Evolutionary conservation across 1,140 invertebrate species (phyloP), one percentile per base, ranked within the genome.

Genomic region (Cylas formicarius): DNA sequence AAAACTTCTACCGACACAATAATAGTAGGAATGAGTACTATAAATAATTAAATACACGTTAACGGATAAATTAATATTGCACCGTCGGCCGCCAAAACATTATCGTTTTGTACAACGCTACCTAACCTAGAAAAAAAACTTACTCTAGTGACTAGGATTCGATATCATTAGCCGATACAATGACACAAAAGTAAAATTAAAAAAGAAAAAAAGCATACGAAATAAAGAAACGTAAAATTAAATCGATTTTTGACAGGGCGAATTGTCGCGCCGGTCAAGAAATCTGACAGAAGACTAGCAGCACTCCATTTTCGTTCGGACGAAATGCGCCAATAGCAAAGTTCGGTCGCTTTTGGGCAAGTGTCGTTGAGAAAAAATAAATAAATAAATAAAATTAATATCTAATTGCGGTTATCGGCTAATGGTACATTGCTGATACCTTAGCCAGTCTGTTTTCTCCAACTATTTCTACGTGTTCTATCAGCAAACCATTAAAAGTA

Each of bases 361-460:
- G n/a, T n/a, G n/a, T n/a, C n/a, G n/a, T n/a, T n/a, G n/a, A n/a
- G n/a, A n/a, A n/a, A n/a, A n/a, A n/a, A n/a, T n/a, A n/a, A n/a
- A n/a, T n/a, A n/a, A n/a, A n/a, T n/a, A n/a, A n/a, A n/a, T n/a
- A n/a, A n/a, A n/a, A n/a, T n/a, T n/a, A n/a, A n/a, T n/a, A n/a
- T n/a, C n/a, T n/a, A n/a, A n/a, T n/a, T n/a, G n/a, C 22, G 31
- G 40, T 41, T 61, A 63, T 62, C 61, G 60, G 61, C 61, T 60
- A 63, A 63, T 58, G 60, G 48, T 60, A 63, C 53, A 26, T 50
- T 24, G 18, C 21, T 9, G 14, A 16, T 36, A 36, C 32, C 46
- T 18, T 31, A 13, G 24, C 16, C 11, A n/a, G n/a, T n/a, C n/a
- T n/a, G n/a, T n/a, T n/a, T n/a, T n/a, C 34, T 20, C 26, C 14